Conservation (phyloP, 2,797 vertebrate genomes). For the Crocodylus rhombifer region DNA sequence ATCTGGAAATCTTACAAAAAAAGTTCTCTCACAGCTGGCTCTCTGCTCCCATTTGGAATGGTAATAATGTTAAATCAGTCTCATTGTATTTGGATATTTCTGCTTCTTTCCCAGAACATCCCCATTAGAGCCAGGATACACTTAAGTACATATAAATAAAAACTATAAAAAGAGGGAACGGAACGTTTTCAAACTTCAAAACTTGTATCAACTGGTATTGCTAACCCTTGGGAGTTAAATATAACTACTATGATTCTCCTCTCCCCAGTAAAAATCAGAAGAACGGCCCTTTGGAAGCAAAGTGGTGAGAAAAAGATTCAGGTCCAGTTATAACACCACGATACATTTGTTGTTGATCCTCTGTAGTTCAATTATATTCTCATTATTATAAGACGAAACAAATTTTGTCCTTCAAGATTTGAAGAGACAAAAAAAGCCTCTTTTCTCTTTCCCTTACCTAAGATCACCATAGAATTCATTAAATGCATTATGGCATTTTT, state of each 20-base stretch:
- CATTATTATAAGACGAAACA: not conserved
- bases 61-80: not conserved
- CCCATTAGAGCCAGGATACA: not conserved
- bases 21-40: not conserved
- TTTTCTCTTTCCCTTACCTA: not conserved
- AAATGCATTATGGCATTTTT: not conserved
- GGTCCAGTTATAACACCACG: not conserved
- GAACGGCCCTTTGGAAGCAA: not conserved
- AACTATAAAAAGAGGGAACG: not conserved
- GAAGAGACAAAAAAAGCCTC: not conserved
- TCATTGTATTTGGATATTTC: accelerated
- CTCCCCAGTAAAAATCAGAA: not conserved
- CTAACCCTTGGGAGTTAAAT: not conserved
- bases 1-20: not conserved
- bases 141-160: not conserved
- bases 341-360: not conserved
- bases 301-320: not conserved
- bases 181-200: not conserved
- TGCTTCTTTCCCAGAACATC: not conserved
- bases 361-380: not conserved
- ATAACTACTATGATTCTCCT: not conserved
- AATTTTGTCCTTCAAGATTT: not conserved
- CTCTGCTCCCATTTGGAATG: not conserved
- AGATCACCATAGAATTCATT: not conserved
- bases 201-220: not conserved